Conservation (phyloP, 1,140 invertebrate species). For the Drosophila ogumai region DNA sequence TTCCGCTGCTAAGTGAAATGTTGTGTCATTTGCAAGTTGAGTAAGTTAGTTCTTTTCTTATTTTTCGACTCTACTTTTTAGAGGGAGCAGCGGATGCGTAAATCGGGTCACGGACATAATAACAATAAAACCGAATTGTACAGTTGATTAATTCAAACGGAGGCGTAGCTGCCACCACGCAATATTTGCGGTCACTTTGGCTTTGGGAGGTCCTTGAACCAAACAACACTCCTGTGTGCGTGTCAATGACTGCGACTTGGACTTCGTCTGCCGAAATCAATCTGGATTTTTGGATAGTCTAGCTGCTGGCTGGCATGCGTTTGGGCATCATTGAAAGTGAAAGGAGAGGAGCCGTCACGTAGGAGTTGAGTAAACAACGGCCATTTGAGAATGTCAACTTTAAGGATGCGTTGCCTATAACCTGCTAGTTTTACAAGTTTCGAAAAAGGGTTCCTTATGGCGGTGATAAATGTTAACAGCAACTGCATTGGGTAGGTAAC, state of each 20-base stretch:
- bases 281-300: constrained; percentile 36
- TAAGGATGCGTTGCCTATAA: constrained; percentile 12
- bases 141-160: constrained; percentile 47
- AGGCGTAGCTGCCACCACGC: background rate
- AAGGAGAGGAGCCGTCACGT: constrained; percentile 29
- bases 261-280: constrained; percentile 55
- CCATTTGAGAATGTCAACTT: constrained; percentile 15
- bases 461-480: constrained; percentile 29
- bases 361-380: constrained; percentile 24
- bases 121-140: constrained; percentile 46
- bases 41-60: constrained; percentile 27
- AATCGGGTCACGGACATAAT: constrained; percentile 57
- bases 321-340: constrained; percentile 3
- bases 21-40: constrained; percentile 64
- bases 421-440: constrained; percentile 27
- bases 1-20: constrained; percentile 55
- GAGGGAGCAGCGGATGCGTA: constrained; percentile 29
- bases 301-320: constrained; percentile 7
- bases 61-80: constrained; percentile 12
- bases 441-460: constrained; percentile 1
- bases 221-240: constrained; percentile 29
- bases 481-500: constrained; percentile 9
- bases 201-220: constrained; percentile 26
- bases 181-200: constrained; percentile 23
- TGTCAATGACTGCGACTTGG: constrained; percentile 54